phyloP scores from a whole-genome alignment of 2,797 vertebrate species.

The Darevskia nairensis region DNA sequence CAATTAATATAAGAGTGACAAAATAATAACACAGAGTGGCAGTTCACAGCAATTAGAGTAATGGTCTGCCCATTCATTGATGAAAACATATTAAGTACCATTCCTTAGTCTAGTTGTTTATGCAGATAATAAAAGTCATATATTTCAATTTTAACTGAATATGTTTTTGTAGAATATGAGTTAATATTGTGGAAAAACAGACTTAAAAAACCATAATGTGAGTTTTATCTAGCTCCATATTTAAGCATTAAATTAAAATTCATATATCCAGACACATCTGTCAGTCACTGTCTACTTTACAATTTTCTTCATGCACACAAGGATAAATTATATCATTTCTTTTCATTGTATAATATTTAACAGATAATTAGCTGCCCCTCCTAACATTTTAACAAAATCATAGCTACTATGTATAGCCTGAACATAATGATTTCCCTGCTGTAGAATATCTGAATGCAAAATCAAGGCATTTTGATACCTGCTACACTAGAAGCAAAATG shows the following conservation, averaged over 20 bases:
- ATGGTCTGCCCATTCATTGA: not conserved
- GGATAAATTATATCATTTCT: not conserved
- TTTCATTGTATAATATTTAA: conserved; percentile 23
- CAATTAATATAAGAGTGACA: too few species aligned
- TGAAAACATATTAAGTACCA: not conserved
- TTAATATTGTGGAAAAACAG: not conserved
- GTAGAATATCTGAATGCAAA: conserved; percentile 6
- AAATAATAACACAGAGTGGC: too few species aligned
- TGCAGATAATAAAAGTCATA: not conserved
- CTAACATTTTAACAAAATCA: not conserved
- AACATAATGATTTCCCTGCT: not conserved
- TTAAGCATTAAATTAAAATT: conserved; percentile 13
- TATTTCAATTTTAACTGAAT: not conserved
- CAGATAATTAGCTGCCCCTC: too few species aligned
- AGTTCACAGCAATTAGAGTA: not conserved
- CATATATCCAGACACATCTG: not conserved
- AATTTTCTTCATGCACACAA: conserved; percentile 5
- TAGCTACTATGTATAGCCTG: conserved; percentile 8
- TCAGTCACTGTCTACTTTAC: conserved; percentile 13
- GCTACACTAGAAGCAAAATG: not conserved
- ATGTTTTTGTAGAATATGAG: not conserved
- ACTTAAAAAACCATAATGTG: not conserved
- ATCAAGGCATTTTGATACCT: not conserved
- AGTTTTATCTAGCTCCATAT: not conserved
- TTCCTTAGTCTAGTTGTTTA: not conserved